Conservation (phyloP, 2,113 vertebrate species). For the Melospiza melodia region DNA sequence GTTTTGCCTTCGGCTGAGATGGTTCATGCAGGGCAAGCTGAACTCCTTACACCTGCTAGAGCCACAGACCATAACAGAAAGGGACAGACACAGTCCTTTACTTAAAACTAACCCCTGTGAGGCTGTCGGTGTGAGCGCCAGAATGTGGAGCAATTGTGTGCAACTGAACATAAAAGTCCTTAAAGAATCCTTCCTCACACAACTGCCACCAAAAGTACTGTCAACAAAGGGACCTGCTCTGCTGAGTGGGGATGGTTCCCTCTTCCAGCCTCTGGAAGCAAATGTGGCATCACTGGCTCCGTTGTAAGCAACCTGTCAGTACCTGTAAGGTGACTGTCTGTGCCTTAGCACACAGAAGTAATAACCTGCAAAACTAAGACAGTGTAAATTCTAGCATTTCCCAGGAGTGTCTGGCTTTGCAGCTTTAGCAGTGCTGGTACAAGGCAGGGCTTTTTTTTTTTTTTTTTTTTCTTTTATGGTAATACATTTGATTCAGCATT, state of each 20-base stretch:
- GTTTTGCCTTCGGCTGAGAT: background rate
- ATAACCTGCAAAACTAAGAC: conserved; percentile 23
- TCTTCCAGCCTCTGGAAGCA: background rate
- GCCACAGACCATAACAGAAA: background rate
- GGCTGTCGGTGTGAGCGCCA: background rate
- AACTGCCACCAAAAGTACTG: background rate
- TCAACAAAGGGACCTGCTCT: background rate
- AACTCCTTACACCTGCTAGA: background rate
- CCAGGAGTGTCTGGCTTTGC: conserved; percentile 3
- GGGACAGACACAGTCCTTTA: background rate
- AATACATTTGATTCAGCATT: background rate
- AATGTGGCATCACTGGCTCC: background rate
- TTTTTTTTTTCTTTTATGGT: background rate
- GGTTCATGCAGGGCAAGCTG: background rate
- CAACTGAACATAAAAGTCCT: background rate
- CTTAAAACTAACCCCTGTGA: background rate
- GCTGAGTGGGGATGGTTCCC: background rate
- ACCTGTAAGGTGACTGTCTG: background rate
- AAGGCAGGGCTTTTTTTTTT: background rate
- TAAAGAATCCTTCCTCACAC: background rate
- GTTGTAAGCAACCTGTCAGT: background rate
- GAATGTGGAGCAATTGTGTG: background rate
- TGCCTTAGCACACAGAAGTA: background rate
- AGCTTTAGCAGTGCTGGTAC: background rate
- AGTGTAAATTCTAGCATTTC: conserved; percentile 2